A percentile compares a stretch with the other conserved stretches of the same genome.
phyloP scores from a whole-genome alignment of 2,888 invertebrate genomes.

The Dolichomitus sp. region DNA sequence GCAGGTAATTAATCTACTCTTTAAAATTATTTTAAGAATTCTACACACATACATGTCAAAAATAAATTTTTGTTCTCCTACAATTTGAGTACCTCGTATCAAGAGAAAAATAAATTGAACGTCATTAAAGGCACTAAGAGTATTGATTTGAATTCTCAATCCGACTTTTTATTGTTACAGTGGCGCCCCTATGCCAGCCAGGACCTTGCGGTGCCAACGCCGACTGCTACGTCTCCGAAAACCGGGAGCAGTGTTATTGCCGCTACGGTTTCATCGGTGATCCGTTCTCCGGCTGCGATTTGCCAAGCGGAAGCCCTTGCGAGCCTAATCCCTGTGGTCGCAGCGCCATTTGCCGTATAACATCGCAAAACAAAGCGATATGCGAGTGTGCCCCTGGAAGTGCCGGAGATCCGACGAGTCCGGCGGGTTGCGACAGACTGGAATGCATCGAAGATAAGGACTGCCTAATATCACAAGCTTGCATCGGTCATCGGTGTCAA shows the following conservation, averaged over 20 bases:
- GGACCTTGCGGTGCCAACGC: slow-evolving; percentile 94
- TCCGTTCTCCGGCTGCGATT: slow-evolving; percentile 92
- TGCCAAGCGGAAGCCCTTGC: slow-evolving; percentile 91
- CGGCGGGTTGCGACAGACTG: slow-evolving; percentile 91
- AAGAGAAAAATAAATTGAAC: too few species aligned
- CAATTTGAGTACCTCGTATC: too few species aligned
- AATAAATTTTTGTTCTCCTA: background rate
- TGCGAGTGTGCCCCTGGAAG: slow-evolving; percentile 92
- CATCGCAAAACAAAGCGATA: slow-evolving; percentile 90
- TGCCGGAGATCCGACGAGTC: slow-evolving; percentile 92
- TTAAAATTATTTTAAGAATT: background rate
- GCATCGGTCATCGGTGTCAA: slow-evolving; percentile 93
- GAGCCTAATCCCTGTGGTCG: slow-evolving; percentile 94
- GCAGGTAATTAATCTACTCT: slow-evolving; percentile 82
- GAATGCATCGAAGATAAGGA: slow-evolving; percentile 94
- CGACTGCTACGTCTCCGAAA: slow-evolving; percentile 94
- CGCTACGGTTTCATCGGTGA: slow-evolving; percentile 92
- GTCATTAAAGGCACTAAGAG: too few species aligned
- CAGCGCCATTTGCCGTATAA: slow-evolving; percentile 91
- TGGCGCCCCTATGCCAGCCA: slow-evolving; percentile 91
- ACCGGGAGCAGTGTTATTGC: slow-evolving; percentile 95
- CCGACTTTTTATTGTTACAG: slow-evolving; percentile 84
- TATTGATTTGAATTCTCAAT: background rate
- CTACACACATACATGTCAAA: background rate
- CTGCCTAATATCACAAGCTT: slow-evolving; percentile 91